Percentiles rank a stretch among this genome's conserved stretches.
Evolutionary conservation across 2,888 invertebrate genomes (phyloP).

Genomic region (Malachius bipustulatus): DNA sequence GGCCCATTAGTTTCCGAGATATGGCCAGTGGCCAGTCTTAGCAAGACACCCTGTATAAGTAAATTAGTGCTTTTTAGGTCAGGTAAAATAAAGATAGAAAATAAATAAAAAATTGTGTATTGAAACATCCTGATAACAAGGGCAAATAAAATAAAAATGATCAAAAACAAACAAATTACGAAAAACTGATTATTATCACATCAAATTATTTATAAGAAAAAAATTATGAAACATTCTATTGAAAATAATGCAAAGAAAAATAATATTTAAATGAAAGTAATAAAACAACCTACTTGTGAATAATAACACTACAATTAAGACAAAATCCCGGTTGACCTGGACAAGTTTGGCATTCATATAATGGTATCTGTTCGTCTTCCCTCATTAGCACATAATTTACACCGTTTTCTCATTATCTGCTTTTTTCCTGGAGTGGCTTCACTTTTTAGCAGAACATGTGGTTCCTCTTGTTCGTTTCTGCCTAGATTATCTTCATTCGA

Average conservation of each 20-base stretch:
- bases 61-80: too few species aligned
- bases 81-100: too few species aligned
- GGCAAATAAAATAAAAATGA: too few species aligned
- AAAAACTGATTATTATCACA: too few species aligned
- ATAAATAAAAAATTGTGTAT: too few species aligned
- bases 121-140: too few species aligned
- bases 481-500: not conserved
- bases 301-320: not conserved
- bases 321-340: not conserved
- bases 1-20: too few species aligned
- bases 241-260: not conserved
- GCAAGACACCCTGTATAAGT: too few species aligned
- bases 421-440: conserved; percentile 1
- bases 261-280: not conserved
- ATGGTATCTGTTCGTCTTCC: conserved; percentile 3
- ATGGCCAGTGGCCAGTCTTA: too few species aligned
- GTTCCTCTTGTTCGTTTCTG: not conserved
- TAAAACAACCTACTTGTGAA: not conserved
- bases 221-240: too few species aligned
- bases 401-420: conserved; percentile 1
- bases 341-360: conserved; percentile 3
- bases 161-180: too few species aligned
- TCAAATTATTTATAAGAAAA: too few species aligned
- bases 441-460: not conserved
- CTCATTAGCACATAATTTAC: conserved; percentile 3